These are phyloP conservation scores for Boulengeromyrus knoepffleri DNA, from an alignment of 2,113 vertebrate genomes.

Conservation along the genomic window DNA sequence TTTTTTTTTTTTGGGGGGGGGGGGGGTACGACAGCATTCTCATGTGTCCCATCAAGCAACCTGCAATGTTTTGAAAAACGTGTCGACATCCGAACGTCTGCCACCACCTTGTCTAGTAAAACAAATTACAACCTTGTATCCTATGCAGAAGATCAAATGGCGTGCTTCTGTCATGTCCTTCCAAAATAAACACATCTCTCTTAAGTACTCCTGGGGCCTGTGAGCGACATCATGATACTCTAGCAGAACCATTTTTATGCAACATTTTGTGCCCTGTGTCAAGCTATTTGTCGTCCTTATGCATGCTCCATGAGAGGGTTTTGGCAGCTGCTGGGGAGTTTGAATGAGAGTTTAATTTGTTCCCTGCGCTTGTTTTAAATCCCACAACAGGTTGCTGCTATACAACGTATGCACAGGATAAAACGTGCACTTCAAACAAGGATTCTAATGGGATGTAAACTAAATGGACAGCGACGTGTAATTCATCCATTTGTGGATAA, in stretches of 20 bases:
- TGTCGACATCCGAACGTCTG: not conserved
- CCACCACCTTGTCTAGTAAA: not conserved
- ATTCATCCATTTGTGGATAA: conserved; percentile 15
- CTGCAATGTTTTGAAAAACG: not conserved
- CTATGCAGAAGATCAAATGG: conserved; percentile 44
- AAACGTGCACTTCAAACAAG: conserved; percentile 29
- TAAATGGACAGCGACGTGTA: conserved; percentile 34
- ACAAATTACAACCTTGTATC: conserved; percentile 26
- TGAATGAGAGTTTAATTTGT: conserved; percentile 54
- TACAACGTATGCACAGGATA: conserved; percentile 31
- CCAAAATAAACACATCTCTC: conserved; percentile 46
- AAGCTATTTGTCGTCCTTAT: conserved; percentile 16
- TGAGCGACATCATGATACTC: conserved; percentile 51
- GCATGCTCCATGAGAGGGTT: conserved; percentile 11
- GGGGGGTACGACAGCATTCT: not conserved
- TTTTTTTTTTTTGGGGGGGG: not conserved
- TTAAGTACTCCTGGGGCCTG: conserved; percentile 45
- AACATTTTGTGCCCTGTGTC: conserved; percentile 48
- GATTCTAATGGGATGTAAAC: conserved; percentile 46
- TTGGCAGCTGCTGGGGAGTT: conserved; percentile 50
- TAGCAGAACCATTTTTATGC: conserved; percentile 43
- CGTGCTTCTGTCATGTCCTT: conserved; percentile 45
- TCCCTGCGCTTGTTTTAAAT: conserved; percentile 36
- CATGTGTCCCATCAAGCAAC: conserved; percentile 29
- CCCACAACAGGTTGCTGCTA: conserved; percentile 48